Base-by-base conservation (phyloP, 2,113 vertebrate species). In the Anarrhichthys ocellatus region DNA sequence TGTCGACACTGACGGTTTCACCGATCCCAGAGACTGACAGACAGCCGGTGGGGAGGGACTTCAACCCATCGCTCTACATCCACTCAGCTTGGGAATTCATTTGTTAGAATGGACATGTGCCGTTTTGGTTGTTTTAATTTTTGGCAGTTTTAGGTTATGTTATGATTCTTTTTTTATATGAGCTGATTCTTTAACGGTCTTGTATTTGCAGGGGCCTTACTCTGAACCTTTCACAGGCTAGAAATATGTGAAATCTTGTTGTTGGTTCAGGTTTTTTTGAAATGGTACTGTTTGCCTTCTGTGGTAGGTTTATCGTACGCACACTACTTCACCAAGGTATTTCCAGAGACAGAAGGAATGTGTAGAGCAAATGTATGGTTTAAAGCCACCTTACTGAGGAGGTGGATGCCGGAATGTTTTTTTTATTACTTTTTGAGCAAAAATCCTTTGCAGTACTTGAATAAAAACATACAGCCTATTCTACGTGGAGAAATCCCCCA, bases 221-320 rank as follows among this genome's bases (percentile, higher is more conserved):
- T 90, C 96, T 95, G 93, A 94, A 91, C 84, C 94, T 89, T 91
- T 91, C 80, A 89, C 40, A 38, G 46, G 85, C 79, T 83, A 92
- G 89, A 91, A 8, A 91, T 81, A 94, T 94, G 92, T 95, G 88
- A 95, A 95, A 83, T 88, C 89, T 92, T 73, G 82, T 93, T 85
- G 81, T 90, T 65, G 88, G 89, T 93, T 93, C 91, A 92, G 92
- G 85, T 90, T 87, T 83, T 93, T 76, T 88, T 89, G 76, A 92
- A 91, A 92, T 88, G 96, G 97, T 96, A 96, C 96, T 95, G 94
- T 94, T 91, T 91, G 85, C 94, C 94, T 91, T 91, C 94, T 96
- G 93, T 89, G 93, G 94, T 96, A 95, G 94, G 92, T 93, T 95
- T 89, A 83, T 89, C 42, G 73, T 92, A 93, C 80, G 69, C 84